Evolutionary conservation across 2,797 vertebrate genomes (phyloP), one percentile per base, ranked within the genome.

Genomic region (Petrocephalus schoutedeni): DNA sequence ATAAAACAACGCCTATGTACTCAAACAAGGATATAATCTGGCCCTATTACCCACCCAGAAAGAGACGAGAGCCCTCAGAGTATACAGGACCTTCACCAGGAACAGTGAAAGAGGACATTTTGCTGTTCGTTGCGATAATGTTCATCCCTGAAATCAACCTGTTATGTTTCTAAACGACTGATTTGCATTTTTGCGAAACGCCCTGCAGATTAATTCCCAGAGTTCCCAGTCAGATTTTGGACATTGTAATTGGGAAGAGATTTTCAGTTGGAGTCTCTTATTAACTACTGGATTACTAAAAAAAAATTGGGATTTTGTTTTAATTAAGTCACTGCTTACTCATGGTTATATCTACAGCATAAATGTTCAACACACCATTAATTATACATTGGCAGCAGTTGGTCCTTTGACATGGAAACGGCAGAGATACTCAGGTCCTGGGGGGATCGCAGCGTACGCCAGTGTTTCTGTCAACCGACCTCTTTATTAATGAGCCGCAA

Each of bases 351-450:
- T 45, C 41, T 45, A 21, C 74, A 49, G 41, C 74, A 80, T 80
- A 80, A 49, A 80, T 45, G 74, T 49, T 49, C 74, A 9, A 80
- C 74, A 80, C 16, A n/a, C 74, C 74, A 80, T 80, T 80, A 80
- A 80, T 80, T 80, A 80, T 21, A 80, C 45, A 16, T 49, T 80
- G 74, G 32, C 32, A 77, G 71, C 14, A 77, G 36, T n/a, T 80
- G 41, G 41, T 49, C 74, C 41, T 80, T 80, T 45, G 74, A 80
- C 36, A 80, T 41, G 74, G 74, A 80, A 49, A 36, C 49, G 36
- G 41, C 74, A 80, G 74, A 80, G 16, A 80, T 49, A 6, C 19
- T 45, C 36, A 80, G 41, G 41, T 9, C 19, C 74, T 21, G 6
- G 32, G 74, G 74, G 19, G 19, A 80, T 80, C 41, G n/a, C 19